These are phyloP conservation scores for Molanna angustata DNA, from an alignment of 2,888 invertebrate genomes.

Conservation along the genomic window DNA sequence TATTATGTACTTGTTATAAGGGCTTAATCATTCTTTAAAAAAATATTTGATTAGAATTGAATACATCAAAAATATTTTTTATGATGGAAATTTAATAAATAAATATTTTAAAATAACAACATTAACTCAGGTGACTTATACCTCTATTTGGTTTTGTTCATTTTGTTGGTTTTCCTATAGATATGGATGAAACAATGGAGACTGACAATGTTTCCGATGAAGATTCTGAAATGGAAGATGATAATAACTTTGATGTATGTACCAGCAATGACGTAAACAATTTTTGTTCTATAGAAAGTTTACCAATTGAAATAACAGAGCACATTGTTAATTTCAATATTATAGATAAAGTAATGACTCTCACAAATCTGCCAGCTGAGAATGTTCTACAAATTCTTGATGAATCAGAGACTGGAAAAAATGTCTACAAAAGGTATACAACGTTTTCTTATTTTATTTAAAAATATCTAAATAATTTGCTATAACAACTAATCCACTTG, in stretches of 20 bases:
- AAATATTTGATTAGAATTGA: no score
- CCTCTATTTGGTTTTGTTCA: background rate
- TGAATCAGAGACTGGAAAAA: constrained; percentile 49
- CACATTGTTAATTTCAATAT: constrained; percentile 58
- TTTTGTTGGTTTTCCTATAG: constrained; percentile 18
- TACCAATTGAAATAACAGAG: constrained; percentile 59
- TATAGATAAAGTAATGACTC: constrained; percentile 58
- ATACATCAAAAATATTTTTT: no score
- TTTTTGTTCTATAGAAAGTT: constrained; percentile 47
- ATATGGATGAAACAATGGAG: constrained; percentile 34
- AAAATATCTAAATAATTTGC: background rate
- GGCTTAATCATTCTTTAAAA: no score
- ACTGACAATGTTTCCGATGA: constrained; percentile 46
- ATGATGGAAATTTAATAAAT: no score
- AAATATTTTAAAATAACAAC: background rate
- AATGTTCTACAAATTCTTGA: constrained; percentile 55
- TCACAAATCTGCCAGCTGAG: constrained; percentile 53
- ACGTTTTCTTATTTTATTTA: background rate
- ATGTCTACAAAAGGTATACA: constrained; percentile 51
- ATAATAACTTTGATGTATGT: constrained; percentile 39
- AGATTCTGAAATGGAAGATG: constrained; percentile 46
- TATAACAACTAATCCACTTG: background rate
- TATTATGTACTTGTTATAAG: no score
- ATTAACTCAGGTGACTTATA: no score
- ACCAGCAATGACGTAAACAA: constrained; percentile 37